Conservation (phyloP, 2,113 vertebrate genomes). For the Nyctibius bracteatus region DNA sequence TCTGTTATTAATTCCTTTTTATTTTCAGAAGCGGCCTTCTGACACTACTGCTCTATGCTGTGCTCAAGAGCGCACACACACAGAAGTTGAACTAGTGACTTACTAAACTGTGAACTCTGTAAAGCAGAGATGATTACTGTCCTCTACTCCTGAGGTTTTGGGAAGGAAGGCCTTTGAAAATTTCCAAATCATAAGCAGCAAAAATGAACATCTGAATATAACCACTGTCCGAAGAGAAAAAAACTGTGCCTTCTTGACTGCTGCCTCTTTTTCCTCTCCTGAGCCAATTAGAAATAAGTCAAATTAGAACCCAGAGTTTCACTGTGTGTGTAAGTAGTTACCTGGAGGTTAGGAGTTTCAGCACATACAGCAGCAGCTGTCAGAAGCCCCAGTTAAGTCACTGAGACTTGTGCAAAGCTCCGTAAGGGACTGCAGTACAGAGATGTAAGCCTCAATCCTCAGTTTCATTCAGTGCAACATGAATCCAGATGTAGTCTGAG, state of each 20-base stretch:
- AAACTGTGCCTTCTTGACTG: background rate
- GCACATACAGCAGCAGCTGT: background rate
- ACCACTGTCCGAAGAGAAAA: rapidly evolving
- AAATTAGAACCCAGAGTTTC: background rate
- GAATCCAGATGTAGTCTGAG: background rate
- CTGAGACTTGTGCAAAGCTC: background rate
- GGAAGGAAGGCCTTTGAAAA: background rate
- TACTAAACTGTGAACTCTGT: background rate
- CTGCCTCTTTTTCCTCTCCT: background rate
- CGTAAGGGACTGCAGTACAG: background rate
- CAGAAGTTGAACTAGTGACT: background rate
- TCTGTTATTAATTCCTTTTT: constrained; percentile 23
- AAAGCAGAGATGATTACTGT: background rate
- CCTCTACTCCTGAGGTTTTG: background rate
- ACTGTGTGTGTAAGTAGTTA: background rate
- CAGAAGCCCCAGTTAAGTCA: background rate
- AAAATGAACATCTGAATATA: background rate
- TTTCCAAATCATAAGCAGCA: background rate
- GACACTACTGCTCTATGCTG: background rate
- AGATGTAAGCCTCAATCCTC: background rate
- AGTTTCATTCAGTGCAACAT: background rate
- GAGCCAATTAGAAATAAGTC: background rate
- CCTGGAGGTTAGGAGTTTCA: background rate
- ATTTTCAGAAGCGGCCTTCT: background rate
- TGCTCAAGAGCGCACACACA: background rate